Conservation (phyloP, 1,140 invertebrate genomes). For the Conopomorpha cramerella region DNA sequence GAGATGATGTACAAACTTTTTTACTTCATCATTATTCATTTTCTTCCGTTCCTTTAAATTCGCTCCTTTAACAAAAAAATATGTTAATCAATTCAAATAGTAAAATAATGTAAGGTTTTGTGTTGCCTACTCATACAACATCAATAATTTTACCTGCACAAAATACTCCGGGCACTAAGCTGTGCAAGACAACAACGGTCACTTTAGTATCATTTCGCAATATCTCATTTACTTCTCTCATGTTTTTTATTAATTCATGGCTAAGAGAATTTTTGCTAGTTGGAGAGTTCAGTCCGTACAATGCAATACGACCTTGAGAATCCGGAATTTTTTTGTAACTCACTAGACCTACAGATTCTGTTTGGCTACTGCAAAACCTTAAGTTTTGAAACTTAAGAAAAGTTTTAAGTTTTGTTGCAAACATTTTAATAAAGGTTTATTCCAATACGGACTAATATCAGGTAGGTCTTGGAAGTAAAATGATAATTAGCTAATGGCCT, state of each 20-base stretch:
- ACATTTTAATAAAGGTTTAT: too few relatives aligned
- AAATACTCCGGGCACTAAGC: slow-evolving; percentile 87
- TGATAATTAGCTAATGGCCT: too few relatives aligned
- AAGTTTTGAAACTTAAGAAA: too few relatives aligned
- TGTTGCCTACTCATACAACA: too few relatives aligned
- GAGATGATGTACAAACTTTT: slow-evolving; percentile 78
- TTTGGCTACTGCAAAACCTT: too few relatives aligned
- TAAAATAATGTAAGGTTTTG: not conserved
- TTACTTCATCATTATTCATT: slow-evolving; percentile 81
- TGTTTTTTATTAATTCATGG: slow-evolving; percentile 65
- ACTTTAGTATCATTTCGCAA: slow-evolving; percentile 75
- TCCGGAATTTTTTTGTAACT: slow-evolving; percentile 50
- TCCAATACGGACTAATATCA: too few relatives aligned
- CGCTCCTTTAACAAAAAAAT: slow-evolving; percentile 73
- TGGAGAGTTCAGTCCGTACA: slow-evolving; percentile 82
- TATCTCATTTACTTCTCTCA: slow-evolving; percentile 69
- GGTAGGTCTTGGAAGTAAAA: too few relatives aligned
- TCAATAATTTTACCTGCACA: slow-evolving; percentile 70
- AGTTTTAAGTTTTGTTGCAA: too few relatives aligned
- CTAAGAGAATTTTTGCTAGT: slow-evolving; percentile 83
- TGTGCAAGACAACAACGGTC: slow-evolving; percentile 85
- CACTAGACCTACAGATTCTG: slow-evolving; percentile 27
- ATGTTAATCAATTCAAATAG: slow-evolving; percentile 42
- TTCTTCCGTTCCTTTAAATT: slow-evolving; percentile 91
- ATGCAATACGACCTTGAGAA: slow-evolving; percentile 73